Base-by-base conservation (phyloP, 2,888 invertebrate genomes). In the Erebia ligea region DNA sequence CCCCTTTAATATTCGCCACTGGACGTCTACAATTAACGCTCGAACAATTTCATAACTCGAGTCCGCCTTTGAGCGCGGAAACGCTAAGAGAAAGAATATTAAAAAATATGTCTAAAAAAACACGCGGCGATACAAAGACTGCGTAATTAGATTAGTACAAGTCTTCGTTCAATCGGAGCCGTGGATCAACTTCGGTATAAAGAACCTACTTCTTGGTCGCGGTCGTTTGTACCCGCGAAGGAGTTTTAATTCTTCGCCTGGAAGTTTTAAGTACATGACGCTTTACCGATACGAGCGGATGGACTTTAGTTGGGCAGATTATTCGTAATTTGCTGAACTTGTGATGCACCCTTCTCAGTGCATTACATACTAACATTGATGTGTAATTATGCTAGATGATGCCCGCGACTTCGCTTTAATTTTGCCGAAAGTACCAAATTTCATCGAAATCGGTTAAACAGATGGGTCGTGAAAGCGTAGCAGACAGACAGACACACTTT, bases 21-120 rank as follows among this genome's bases (percentile, higher is more conserved):
- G 92, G 92, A 84, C 92, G 88, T 90, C 91, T 90, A 89, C 91
- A 91, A 90, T 91, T 91, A 90, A 91, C 92, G 92, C 91, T 91
- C 82, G 80, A 92, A 92, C 92, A 90, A 92, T 91, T 91, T 91
- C 90, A 92, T 90, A 92, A 92, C 92, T 92, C 88, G 82, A 80
- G 80, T 85, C 84, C 84, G 90, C 89, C 91, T 92, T 92, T 92
- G 92, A 92, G 89, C 86, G 82, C 80, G 75, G 80, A 81, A 82
- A 84, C 84, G 76, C 79, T 80, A 83, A 84, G 85, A 86, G 75
- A 75, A 81, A 77, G 81, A 80, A 84, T 85, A 86, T 80, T 80
- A 87, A 87, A 85, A 86, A 85, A 82, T 83, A 87, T 85, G 87
- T 86, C 78, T 74, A 73, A 77, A 78, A 77, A 78, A 78, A 68